These are phyloP conservation scores for Labeo rohita DNA, from an alignment of 2,113 vertebrate species.

Conservation along the genomic window DNA sequence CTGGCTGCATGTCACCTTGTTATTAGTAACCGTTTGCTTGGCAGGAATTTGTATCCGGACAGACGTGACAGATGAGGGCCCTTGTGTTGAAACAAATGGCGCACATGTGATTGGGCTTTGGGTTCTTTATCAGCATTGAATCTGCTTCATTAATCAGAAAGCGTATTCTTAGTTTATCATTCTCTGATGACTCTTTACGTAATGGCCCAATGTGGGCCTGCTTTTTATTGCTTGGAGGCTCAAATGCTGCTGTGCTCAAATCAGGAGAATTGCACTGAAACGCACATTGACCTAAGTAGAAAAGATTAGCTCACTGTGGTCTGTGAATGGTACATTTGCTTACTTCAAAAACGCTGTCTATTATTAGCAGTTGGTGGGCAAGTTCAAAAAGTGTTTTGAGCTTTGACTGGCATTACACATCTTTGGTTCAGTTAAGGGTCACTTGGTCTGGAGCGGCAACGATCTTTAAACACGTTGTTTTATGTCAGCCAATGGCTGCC, in stretches of 20 bases:
- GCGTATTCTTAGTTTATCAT: slow-evolving; percentile 30
- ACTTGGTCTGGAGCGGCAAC: slow-evolving; percentile 11
- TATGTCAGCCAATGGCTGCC: slow-evolving; percentile 32
- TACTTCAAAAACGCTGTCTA: slow-evolving; percentile 19
- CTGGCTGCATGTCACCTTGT: slow-evolving; percentile 37
- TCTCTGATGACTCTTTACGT: neutral
- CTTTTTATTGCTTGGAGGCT: slow-evolving; percentile 19
- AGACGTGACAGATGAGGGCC: slow-evolving; percentile 21
- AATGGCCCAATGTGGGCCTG: neutral
- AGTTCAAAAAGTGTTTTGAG: slow-evolving; percentile 23
- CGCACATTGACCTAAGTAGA: neutral
- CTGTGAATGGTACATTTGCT: slow-evolving; percentile 6
- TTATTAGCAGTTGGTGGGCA: slow-evolving; percentile 24
- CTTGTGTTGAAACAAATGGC: slow-evolving; percentile 31
- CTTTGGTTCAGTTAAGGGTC: slow-evolving; percentile 18
- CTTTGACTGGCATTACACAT: slow-evolving; percentile 20
- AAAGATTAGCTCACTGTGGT: slow-evolving; percentile 17
- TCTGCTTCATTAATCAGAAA: slow-evolving; percentile 16
- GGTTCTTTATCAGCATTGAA: slow-evolving; percentile 26
- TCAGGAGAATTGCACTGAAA: slow-evolving; percentile 5
- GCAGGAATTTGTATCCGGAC: slow-evolving; percentile 37
- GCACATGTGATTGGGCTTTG: slow-evolving; percentile 17
- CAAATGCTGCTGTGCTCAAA: neutral
- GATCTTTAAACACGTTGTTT: slow-evolving; percentile 45
- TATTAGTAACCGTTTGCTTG: slow-evolving; percentile 47